phyloP scores from a whole-genome alignment of 2,797 vertebrate species.

The Monodelphis domestica region DNA sequence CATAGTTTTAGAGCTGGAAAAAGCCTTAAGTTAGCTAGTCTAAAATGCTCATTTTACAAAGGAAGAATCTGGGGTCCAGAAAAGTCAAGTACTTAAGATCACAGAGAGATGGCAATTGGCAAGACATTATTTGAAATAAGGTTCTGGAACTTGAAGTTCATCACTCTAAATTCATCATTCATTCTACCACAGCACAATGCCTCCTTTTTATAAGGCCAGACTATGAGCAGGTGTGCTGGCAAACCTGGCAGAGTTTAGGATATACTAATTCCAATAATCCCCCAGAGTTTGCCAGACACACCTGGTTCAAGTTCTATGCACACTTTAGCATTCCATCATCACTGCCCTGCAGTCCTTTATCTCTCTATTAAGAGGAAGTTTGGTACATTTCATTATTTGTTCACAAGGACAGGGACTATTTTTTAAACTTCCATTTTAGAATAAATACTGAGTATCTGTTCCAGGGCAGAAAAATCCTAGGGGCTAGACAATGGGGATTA shows the following conservation, averaged over 20 bases:
- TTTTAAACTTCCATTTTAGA: too few relatives aligned
- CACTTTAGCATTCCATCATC: not conserved
- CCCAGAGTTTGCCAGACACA: not conserved
- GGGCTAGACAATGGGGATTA: too few relatives aligned
- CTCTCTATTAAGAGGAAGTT: not conserved
- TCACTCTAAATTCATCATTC: not conserved
- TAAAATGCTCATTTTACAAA: not conserved
- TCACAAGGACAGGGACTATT: not conserved
- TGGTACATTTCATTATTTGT: not conserved
- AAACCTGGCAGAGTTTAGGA: not conserved
- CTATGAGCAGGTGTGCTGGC: not conserved
- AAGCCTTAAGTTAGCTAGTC: not conserved
- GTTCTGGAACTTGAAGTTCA: not conserved
- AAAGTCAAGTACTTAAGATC: not conserved
- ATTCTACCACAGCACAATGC: not conserved
- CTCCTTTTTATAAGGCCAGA: not conserved
- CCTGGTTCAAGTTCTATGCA: not conserved
- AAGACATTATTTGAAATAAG: not conserved
- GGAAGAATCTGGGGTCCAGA: not conserved
- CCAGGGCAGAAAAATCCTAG: too few relatives aligned
- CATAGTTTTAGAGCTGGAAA: not conserved
- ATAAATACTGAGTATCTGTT: too few relatives aligned
- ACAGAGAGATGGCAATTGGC: not conserved
- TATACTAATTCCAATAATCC: not conserved
- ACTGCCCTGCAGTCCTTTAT: not conserved